Percentiles rank a stretch among this genome's conserved stretches.
These are phyloP conservation scores for Nemurella pictetii DNA, from an alignment of 2,888 invertebrate species.

Conservation along the genomic window DNA sequence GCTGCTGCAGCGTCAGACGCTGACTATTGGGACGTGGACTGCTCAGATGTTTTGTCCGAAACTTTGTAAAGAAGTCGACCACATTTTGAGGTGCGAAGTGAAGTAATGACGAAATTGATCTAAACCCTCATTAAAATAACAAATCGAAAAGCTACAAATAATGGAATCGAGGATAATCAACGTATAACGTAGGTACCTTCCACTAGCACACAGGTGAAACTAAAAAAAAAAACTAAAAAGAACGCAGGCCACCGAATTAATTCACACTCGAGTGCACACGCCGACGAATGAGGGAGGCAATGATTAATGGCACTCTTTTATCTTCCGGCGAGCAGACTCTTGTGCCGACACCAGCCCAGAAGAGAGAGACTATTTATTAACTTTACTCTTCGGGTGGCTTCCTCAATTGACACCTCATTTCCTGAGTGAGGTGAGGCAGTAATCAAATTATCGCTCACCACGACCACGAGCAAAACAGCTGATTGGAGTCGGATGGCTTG, in stretches of 20 bases:
- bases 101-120: not conserved
- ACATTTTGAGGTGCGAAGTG: not conserved
- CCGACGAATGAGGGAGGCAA: not conserved
- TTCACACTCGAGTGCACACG: constrained; percentile 9
- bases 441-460: constrained; percentile 24
- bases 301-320: constrained; percentile 5
- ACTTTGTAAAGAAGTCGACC: not conserved
- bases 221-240: not conserved
- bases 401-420: constrained; percentile 24
- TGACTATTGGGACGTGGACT: not conserved
- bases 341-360: not conserved
- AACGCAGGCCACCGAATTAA: constrained; percentile 6
- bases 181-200: not conserved
- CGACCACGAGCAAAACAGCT: not conserved
- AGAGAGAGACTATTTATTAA: not conserved
- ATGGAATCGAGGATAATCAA: not conserved
- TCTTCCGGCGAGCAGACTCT: not conserved
- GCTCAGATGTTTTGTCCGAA: not conserved
- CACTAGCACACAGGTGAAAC: not conserved
- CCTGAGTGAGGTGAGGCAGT: constrained; percentile 16
- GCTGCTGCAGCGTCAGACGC: not conserved
- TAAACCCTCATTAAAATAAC: not conserved
- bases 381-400: constrained; percentile 23
- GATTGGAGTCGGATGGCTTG: not conserved
- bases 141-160: not conserved